Percentiles rank a stretch among this genome's conserved stretches.
Conservation (phyloP, 2,113 vertebrate species). For the Stegastes partitus region DNA sequence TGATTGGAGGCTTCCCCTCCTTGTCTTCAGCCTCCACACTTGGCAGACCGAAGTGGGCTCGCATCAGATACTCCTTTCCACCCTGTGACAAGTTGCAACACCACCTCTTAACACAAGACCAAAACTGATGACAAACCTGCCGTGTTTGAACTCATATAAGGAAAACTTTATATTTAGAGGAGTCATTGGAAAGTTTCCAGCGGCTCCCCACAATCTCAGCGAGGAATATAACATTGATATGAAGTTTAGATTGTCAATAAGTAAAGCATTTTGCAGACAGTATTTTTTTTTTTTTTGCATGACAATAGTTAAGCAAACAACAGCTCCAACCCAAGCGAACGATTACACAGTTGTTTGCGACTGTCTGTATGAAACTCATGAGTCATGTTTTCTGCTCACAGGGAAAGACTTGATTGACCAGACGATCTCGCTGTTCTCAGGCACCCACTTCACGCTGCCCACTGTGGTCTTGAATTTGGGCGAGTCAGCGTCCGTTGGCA, state of each 20-base stretch:
- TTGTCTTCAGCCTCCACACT: conserved; percentile 99
- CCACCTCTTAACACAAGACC: background rate
- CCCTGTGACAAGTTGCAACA: conserved; percentile 83
- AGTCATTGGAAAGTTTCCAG: no score
- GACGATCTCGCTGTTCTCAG: conserved; percentile 97
- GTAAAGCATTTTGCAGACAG: no score
- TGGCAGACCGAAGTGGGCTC: conserved; percentile 96
- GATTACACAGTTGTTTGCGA: background rate
- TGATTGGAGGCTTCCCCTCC: conserved; percentile 97
- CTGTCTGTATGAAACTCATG: conserved; percentile 19
- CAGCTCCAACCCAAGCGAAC: background rate
- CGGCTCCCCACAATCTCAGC: no score
- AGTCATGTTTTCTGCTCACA: conserved; percentile 80
- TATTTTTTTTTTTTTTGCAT: no score
- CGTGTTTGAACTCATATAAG: background rate
- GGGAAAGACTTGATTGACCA: conserved; percentile 99
- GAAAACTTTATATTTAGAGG: background rate
- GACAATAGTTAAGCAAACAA: background rate
- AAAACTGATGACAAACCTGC: background rate
- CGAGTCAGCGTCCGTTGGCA: conserved; percentile 96
- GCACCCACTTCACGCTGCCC: conserved; percentile 98
- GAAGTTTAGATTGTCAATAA: conserved; percentile 1
- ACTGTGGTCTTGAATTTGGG: conserved; percentile 99
- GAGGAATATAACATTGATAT: no score
- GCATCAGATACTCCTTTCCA: conserved; percentile 97